Evolutionary conservation across 2,888 invertebrate genomes (phyloP).

Genomic region (Thumatha senex): DNA sequence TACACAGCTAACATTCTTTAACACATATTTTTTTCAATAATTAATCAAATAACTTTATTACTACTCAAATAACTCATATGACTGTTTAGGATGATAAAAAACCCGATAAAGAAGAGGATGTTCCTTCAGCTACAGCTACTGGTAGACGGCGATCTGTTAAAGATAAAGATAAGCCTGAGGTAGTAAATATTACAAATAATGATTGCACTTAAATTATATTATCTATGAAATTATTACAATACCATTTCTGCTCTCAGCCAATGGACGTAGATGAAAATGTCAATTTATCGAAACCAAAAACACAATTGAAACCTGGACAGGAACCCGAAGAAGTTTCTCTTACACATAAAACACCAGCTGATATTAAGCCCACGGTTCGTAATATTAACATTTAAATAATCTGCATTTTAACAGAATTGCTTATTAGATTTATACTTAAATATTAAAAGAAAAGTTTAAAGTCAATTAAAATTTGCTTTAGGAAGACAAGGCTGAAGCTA

Average conservation of each 20-base stretch:
- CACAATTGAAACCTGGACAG: conserved; percentile 65
- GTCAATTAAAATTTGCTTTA: conserved; percentile 38
- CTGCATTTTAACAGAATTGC: not conserved
- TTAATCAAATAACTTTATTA: not conserved
- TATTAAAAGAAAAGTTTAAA: conserved; percentile 11
- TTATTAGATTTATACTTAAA: not conserved
- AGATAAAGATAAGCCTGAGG: conserved; percentile 75
- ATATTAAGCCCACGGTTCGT: conserved; percentile 76
- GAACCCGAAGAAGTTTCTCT: conserved; percentile 76
- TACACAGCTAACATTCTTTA: conserved; percentile 5
- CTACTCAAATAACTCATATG: not conserved
- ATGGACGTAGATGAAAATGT: conserved; percentile 79
- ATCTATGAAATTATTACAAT: not conserved
- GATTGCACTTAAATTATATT: not conserved
- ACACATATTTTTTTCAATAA: not conserved
- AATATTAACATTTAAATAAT: conserved; percentile 19
- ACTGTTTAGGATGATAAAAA: conserved; percentile 57
- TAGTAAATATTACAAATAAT: conserved; percentile 27
- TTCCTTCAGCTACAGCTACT: conserved; percentile 64
- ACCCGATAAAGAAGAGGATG: conserved; percentile 59
- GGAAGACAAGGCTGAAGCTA: conserved; percentile 75
- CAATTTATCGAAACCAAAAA: conserved; percentile 67
- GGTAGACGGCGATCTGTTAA: conserved; percentile 72
- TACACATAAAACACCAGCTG: conserved; percentile 78
- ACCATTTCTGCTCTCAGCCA: conserved; percentile 49